A percentile compares a stretch with the other conserved stretches of the same genome.
phyloP scores from a whole-genome alignment of 1,140 invertebrate genomes.

The Calliphora vicina region DNA sequence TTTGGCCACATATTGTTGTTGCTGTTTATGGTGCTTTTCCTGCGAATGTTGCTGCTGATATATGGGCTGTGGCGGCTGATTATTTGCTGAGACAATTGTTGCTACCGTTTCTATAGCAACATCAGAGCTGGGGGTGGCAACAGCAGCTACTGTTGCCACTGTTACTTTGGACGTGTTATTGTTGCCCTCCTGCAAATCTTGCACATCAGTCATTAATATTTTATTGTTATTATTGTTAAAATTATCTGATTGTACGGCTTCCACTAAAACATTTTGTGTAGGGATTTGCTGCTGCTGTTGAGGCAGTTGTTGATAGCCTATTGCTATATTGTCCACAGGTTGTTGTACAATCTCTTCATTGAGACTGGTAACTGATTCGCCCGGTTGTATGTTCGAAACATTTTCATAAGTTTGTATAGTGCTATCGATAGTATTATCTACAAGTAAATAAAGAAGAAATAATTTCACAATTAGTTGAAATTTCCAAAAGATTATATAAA shows the following conservation, averaged over 20 bases:
- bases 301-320: conserved; percentile 39
- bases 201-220: conserved; percentile 21
- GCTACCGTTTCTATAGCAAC: conserved; percentile 41
- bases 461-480: not conserved
- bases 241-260: conserved; percentile 34
- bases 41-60: conserved; percentile 43
- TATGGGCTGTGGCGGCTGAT: conserved; percentile 36
- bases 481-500: not conserved
- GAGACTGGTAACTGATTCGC: conserved; percentile 34
- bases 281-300: conserved; percentile 39
- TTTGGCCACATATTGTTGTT: conserved; percentile 35
- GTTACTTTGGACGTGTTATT: conserved; percentile 38
- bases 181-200: conserved; percentile 26
- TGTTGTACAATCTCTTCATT: conserved; percentile 28
- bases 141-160: not conserved
- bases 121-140: conserved; percentile 36
- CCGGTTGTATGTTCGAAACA: conserved; percentile 3
- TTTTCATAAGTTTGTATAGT: conserved; percentile 1
- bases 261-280: conserved; percentile 25
- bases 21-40: conserved; percentile 36
- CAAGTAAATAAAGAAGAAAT: not conserved
- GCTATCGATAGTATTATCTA: conserved; percentile 4
- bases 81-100: not conserved
- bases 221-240: conserved; percentile 8
- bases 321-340: conserved; percentile 33